Evolutionary conservation across 2,888 invertebrate species (phyloP).

Genomic region (Seira ritae): DNA sequence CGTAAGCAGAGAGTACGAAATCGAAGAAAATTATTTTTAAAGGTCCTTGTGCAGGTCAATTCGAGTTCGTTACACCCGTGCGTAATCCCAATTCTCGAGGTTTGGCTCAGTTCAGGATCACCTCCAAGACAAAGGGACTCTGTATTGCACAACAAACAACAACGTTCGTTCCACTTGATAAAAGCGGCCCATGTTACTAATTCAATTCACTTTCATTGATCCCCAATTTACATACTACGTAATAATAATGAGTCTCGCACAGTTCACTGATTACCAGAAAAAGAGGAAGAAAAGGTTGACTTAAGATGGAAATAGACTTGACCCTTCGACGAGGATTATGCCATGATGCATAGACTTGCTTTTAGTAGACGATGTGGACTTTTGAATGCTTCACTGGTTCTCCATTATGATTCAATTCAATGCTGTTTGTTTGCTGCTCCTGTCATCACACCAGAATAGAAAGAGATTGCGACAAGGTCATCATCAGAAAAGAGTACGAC

Average conservation of each 20-base stretch:
- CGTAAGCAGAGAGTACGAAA: neutral
- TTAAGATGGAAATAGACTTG: too few species aligned
- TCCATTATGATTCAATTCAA: too few species aligned
- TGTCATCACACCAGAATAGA: neutral
- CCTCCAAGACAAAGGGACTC: neutral
- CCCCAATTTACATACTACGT: too few species aligned
- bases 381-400: too few species aligned
- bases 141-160: conserved; percentile 38
- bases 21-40: neutral
- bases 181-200: too few species aligned
- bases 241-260: too few species aligned
- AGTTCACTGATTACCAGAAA: too few species aligned
- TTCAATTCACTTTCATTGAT: too few species aligned
- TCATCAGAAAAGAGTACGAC: neutral
- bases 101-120: neutral
- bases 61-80: conserved; percentile 43
- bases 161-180: conserved; percentile 44
- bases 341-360: too few species aligned
- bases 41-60: conserved; percentile 54
- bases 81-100: neutral
- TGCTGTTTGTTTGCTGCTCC: neutral
- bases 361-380: too few species aligned
- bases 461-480: neutral
- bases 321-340: too few species aligned
- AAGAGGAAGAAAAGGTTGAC: too few species aligned